These are phyloP conservation scores for Polypterus bichir DNA, from an alignment of 2,113 vertebrate species.

Conservation along the genomic window DNA sequence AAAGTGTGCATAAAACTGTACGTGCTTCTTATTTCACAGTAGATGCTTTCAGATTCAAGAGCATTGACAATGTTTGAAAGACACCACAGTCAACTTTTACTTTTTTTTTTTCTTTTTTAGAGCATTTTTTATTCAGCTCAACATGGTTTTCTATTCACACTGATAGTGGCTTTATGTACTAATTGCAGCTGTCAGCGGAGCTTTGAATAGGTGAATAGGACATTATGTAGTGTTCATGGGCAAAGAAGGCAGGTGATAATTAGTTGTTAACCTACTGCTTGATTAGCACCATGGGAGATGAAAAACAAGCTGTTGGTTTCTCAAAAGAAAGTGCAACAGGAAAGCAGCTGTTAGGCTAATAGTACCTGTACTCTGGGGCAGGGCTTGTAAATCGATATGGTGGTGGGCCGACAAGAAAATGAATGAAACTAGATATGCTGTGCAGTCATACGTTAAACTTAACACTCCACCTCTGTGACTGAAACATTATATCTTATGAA, in stretches of 20 bases:
- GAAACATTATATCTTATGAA: too few relatives aligned
- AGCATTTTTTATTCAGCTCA: background rate
- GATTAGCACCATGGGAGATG: slow-evolving; percentile 33
- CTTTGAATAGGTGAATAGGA: background rate
- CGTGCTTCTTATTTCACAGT: too few relatives aligned
- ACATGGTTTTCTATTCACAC: background rate
- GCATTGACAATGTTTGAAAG: too few relatives aligned
- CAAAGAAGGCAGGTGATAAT: slow-evolving; percentile 43
- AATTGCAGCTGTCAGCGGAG: background rate
- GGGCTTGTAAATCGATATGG: slow-evolving; percentile 46
- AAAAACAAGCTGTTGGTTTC: slow-evolving; percentile 29
- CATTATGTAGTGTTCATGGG: slow-evolving; percentile 6
- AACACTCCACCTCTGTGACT: too few relatives aligned
- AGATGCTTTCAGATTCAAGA: too few relatives aligned
- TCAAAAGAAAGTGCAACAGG: slow-evolving; percentile 15
- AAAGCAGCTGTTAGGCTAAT: slow-evolving; percentile 25
- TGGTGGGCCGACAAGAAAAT: slow-evolving; percentile 10
- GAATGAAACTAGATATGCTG: too few relatives aligned
- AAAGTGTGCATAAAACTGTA: too few relatives aligned
- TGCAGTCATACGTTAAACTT: too few relatives aligned
- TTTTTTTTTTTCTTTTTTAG: too few relatives aligned
- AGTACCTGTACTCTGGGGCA: slow-evolving; percentile 47
- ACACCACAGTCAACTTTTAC: too few relatives aligned
- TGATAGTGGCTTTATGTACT: background rate
- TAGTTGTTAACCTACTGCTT: slow-evolving; percentile 48